phyloP scores from a whole-genome alignment of 1,140 invertebrate genomes.

The Drosophila bipectinata region DNA sequence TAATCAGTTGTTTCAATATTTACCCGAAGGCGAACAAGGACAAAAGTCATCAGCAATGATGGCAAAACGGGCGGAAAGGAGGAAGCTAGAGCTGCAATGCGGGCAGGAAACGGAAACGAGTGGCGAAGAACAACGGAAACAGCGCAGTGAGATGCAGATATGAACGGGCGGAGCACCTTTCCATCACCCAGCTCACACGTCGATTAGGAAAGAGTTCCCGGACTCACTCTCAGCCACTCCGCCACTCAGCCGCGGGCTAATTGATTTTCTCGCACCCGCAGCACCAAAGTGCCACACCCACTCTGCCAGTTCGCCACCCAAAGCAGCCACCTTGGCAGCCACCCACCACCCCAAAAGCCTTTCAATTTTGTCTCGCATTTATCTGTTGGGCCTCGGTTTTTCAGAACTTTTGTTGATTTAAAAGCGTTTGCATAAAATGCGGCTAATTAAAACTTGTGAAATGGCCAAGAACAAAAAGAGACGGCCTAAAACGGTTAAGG shows the following conservation, averaged over 20 bases:
- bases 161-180: background rate
- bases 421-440: constrained; percentile 76
- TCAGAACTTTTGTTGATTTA: constrained; percentile 56
- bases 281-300: background rate
- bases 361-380: constrained; percentile 22
- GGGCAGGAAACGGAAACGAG: constrained; percentile 65
- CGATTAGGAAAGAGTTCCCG: constrained; percentile 39
- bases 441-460: constrained; percentile 78
- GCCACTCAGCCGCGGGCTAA: constrained; percentile 44
- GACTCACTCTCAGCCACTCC: background rate
- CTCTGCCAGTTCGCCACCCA: background rate
- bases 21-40: constrained; percentile 47
- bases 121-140: constrained; percentile 49
- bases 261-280: constrained; percentile 68
- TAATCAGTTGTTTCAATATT: constrained; percentile 81
- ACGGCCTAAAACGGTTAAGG: constrained; percentile 21
- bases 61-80: background rate
- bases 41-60: constrained; percentile 54
- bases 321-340: background rate
- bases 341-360: background rate
- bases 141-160: constrained; percentile 37
- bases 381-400: constrained; percentile 22
- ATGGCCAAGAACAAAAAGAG: constrained; percentile 8
- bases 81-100: constrained; percentile 12
- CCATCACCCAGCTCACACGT: constrained; percentile 8